Conservation (phyloP, 2,797 vertebrate species). For the Sebastes baramenuke region DNA sequence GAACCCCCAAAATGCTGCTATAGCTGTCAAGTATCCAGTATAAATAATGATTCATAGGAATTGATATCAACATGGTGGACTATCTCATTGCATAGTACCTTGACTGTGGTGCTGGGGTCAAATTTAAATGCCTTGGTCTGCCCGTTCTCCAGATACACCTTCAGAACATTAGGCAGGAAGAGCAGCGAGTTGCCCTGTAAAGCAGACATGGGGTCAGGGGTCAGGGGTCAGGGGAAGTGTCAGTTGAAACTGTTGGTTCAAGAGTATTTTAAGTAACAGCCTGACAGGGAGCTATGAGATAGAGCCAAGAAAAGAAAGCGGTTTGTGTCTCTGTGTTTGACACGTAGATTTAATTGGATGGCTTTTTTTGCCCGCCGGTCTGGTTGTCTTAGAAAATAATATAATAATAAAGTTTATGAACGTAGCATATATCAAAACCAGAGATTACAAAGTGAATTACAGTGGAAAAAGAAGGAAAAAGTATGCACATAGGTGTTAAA, state of each 20-base stretch:
- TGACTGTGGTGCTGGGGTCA: conserved; percentile 92
- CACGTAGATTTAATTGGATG: not conserved
- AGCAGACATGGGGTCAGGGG: conserved; percentile 19
- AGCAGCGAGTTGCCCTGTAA: conserved; percentile 94
- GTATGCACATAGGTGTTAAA: not conserved
- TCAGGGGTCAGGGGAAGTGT: conserved; percentile 24
- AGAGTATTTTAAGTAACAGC: not conserved
- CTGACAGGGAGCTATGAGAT: not conserved
- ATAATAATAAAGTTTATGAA: not conserved
- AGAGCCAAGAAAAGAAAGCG: not conserved
- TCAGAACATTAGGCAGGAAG: conserved; percentile 96
- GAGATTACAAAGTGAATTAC: not conserved
- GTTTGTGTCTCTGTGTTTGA: not conserved
- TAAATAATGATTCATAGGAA: not conserved
- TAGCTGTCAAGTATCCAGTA: not conserved
- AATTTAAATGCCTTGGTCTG: conserved; percentile 99
- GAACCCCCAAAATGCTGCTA: not conserved
- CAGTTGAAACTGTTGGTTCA: conserved; percentile 2
- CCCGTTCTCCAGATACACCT: conserved; percentile 97
- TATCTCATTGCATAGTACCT: conserved; percentile 80
- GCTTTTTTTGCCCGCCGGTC: not conserved
- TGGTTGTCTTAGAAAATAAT: not conserved
- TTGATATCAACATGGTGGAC: not conserved
- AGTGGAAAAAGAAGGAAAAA: not conserved
- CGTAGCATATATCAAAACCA: not conserved